Evolutionary conservation across 2,888 invertebrate species (phyloP), one percentile per base, ranked within the genome.

Genomic region (Heliconius hortense): DNA sequence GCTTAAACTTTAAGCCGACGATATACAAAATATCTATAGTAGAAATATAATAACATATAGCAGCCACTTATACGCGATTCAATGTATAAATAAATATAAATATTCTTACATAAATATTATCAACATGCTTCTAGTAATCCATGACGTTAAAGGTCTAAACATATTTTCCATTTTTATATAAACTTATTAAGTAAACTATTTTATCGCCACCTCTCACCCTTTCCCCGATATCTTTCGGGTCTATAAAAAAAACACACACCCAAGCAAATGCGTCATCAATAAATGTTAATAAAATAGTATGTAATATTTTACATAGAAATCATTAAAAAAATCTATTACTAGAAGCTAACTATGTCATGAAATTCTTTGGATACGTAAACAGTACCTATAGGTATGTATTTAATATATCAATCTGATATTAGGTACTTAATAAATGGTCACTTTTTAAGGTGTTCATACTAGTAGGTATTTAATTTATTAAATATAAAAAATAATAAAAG

Each of bases 21-120:
- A 48, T 18, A 48, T 18, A 48, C 18, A 48, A 48, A 48, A 48
- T 48, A 13, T 48, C 28, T 67, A 48, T 67, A 48, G 43, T 73
- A 43, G 39, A 73, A 68, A 53, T 59, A 60, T 28, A 74, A 68
- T 59, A 35, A 70, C 35, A 59, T 39, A 70, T 70, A 70, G 59
- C 35, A 70, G 59, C 24, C 59, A 70, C 70, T 15, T 70, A 70
- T 70, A 70, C 13, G 31, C 35, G 18, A 39, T 13, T 13, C 5
- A 35, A 70, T 39, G 0, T 70, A 70, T 39, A 70, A 39, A 56
- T 70, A 53, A 53, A 70, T 70, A 35, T 10, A 10, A 10, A 56
- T 70, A 35, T 59, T 39, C 4, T 70, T 53, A n/a, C 2, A 26
- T 26, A 60, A 60, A 60, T 1, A 35, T 70, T 35, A 60, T 71